Percentiles rank a stretch among this genome's conserved stretches.
Evolutionary conservation across 1,140 invertebrate genomes (phyloP).

Genomic region (Zaprionus capensis): DNA sequence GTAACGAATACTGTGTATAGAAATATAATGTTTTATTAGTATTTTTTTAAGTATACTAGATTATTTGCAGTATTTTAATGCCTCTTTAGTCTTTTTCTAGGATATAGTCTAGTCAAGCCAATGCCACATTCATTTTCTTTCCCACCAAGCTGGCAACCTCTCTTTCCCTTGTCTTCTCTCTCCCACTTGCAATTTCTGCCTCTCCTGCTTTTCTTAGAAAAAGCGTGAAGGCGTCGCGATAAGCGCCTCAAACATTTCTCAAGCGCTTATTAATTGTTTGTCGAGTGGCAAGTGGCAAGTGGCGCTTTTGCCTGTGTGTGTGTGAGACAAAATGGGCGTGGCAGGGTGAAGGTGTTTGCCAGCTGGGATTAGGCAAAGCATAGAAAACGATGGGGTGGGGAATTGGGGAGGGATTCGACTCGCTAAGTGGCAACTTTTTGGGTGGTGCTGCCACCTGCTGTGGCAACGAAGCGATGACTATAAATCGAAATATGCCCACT

Average conservation of each 20-base stretch:
- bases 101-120: neutral
- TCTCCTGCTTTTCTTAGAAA: neutral
- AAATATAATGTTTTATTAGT: too few relatives aligned
- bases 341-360: neutral
- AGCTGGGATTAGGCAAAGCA: constrained; percentile 55
- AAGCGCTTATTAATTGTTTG: constrained; percentile 78
- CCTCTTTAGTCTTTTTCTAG: neutral
- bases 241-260: constrained; percentile 73
- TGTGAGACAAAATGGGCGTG: constrained; percentile 9
- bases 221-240: constrained; percentile 69
- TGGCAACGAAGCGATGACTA: constrained; percentile 14
- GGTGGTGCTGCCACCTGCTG: constrained; percentile 41
- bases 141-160: constrained; percentile 3
- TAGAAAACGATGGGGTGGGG: neutral
- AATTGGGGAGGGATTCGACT: neutral
- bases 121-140: neutral
- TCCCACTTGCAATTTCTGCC: neutral
- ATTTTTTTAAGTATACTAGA: too few relatives aligned
- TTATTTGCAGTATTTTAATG: neutral
- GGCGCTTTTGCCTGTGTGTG: neutral
- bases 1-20: too few relatives aligned
- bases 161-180: neutral
- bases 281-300: constrained; percentile 54
- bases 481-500: constrained; percentile 37
- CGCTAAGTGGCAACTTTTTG: constrained; percentile 9